A percentile compares a stretch with the other conserved stretches of the same genome.
Evolutionary conservation across 2,797 vertebrate species (phyloP).

Genomic region (Otus scops): DNA sequence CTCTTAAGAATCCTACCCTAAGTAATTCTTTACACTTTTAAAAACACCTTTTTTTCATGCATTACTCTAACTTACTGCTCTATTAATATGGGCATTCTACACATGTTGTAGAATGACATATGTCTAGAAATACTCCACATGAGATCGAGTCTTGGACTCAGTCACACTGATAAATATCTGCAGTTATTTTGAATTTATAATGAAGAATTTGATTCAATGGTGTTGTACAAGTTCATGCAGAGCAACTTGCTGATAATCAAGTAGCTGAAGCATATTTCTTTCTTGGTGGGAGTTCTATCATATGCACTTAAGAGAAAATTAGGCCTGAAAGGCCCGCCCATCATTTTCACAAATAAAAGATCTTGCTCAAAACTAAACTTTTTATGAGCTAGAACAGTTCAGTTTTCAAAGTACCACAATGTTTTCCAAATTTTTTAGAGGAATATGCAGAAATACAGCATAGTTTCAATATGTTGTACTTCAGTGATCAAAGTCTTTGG

Average conservation of each 20-base stretch:
- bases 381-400: background rate
- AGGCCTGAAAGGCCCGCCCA: background rate
- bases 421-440: background rate
- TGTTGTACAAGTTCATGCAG: constrained; percentile 41
- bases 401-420: background rate
- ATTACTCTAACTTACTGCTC: background rate
- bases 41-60: background rate
- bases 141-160: background rate
- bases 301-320: background rate
- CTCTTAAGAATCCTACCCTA: background rate
- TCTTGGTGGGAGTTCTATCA: constrained; percentile 12
- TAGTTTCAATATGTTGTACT: background rate
- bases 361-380: background rate
- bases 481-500: background rate
- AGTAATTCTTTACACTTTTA: background rate
- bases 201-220: constrained; percentile 35
- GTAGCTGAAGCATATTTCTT: background rate
- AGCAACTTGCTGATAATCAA: constrained; percentile 14
- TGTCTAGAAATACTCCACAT: background rate
- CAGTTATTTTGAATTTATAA: constrained; percentile 54
- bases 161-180: constrained; percentile 48
- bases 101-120: background rate
- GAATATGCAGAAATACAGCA: background rate
- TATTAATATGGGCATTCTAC: background rate
- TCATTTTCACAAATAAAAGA: background rate